Evolutionary conservation across 1,140 invertebrate species (phyloP).

Genomic region (Hyphantria cunea): DNA sequence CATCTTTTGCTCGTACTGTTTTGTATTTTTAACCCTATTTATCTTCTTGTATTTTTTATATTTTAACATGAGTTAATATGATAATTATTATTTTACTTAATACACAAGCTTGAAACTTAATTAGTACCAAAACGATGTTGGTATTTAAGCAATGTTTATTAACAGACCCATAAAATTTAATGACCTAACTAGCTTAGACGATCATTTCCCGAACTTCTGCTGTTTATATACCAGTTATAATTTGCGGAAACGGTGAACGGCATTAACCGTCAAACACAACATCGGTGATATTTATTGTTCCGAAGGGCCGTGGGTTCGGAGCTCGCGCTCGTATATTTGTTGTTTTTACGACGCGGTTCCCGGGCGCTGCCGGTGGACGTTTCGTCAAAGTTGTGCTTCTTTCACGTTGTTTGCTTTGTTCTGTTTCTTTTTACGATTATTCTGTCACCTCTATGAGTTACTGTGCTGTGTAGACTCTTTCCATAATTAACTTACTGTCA

Average conservation of each 20-base stretch:
- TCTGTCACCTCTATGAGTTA: not conserved
- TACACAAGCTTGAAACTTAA: too few relatives aligned
- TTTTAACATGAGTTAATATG: too few relatives aligned
- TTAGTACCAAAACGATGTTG: too few relatives aligned
- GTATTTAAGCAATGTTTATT: not conserved
- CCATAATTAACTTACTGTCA: not conserved
- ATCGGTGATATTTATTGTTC: conserved; percentile 5
- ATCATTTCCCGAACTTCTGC: not conserved
- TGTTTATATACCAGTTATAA: not conserved
- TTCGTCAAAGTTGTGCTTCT: not conserved
- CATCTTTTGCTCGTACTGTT: too few relatives aligned
- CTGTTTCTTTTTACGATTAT: not conserved
- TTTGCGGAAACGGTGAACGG: not conserved
- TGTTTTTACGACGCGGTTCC: conserved; percentile 9
- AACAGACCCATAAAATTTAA: not conserved
- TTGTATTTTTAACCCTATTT: too few relatives aligned
- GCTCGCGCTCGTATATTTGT: conserved; percentile 6
- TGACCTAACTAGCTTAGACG: not conserved
- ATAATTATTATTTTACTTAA: too few relatives aligned
- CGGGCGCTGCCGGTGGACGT: not conserved
- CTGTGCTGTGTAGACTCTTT: not conserved
- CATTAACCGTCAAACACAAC: not conserved
- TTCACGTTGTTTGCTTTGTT: not conserved
- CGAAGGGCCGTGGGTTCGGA: not conserved
- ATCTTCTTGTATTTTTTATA: too few relatives aligned